Percentiles rank a stretch among this genome's conserved stretches.
These are phyloP conservation scores for Pachycephala philippinensis DNA, from an alignment of 2,113 vertebrate species.

Conservation along the genomic window DNA sequence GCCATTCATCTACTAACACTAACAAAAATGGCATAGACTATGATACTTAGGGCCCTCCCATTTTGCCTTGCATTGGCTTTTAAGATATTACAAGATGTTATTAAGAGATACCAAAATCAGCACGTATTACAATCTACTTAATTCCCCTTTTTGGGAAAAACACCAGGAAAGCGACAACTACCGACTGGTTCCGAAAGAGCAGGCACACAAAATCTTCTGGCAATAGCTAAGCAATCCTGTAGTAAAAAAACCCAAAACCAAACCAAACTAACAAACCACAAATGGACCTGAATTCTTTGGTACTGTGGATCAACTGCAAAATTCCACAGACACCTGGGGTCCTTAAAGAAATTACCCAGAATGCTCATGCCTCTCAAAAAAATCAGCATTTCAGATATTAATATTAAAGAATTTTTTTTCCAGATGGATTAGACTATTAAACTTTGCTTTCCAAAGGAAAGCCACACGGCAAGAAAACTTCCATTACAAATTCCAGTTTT, in stretches of 20 bases:
- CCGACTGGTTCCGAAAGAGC: neutral
- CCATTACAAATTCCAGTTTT: neutral
- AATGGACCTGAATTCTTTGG: neutral
- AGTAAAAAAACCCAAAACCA: neutral
- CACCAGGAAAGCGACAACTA: neutral
- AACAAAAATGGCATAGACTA: neutral
- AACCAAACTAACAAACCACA: neutral
- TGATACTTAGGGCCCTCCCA: neutral
- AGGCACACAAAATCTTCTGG: neutral
- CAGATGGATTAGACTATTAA: neutral
- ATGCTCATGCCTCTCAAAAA: neutral
- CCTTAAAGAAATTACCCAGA: neutral
- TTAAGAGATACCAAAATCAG: neutral
- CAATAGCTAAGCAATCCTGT: neutral
- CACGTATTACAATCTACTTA: neutral
- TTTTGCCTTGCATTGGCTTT: neutral
- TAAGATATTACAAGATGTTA: neutral
- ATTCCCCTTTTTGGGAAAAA: neutral
- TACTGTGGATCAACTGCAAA: neutral
- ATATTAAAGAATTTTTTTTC: neutral
- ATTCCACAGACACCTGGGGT: neutral
- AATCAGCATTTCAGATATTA: neutral
- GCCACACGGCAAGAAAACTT: neutral
- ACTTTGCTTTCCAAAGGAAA: neutral
- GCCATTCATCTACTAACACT: neutral